Conservation (phyloP, 37 sponge, comb jelly and placozoan genomes). For the Dysidea cf. avara region DNA sequence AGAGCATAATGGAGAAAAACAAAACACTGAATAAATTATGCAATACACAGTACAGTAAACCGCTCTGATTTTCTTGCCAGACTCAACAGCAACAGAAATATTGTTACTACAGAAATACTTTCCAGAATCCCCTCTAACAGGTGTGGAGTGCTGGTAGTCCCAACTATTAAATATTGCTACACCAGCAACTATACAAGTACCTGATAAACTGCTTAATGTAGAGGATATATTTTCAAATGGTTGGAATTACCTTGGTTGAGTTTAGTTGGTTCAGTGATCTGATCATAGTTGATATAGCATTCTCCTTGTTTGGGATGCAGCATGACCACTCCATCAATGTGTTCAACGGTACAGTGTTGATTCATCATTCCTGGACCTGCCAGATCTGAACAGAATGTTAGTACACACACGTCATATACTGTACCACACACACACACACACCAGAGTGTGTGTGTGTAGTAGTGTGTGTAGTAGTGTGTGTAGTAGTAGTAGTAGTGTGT, state of each 20-base stretch:
- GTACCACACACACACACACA: constrained; percentile 3
- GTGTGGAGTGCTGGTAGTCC: no score
- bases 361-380: constrained; percentile 15
- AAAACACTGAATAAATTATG: no score
- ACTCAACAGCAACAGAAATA: no score
- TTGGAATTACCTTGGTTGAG: constrained; percentile 23
- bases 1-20: no score
- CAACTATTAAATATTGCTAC: no score
- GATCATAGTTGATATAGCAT: constrained; percentile 38
- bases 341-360: constrained; percentile 38
- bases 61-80: constrained; percentile 4
- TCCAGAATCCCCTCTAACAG: no score
- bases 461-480: background rate
- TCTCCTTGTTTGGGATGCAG: constrained; percentile 31
- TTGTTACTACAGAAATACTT: no score
- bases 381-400: constrained; percentile 32
- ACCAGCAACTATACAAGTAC: no score
- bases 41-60: background rate
- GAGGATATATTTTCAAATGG: no score
- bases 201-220: no score
- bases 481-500: no score
- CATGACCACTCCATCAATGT: constrained; percentile 12
- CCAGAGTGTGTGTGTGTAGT: background rate
- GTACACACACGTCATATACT: background rate
- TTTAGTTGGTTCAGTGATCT: constrained; percentile 1